Conservation (phyloP, 2,113 vertebrate genomes). For the Grammomys surdaster region DNA sequence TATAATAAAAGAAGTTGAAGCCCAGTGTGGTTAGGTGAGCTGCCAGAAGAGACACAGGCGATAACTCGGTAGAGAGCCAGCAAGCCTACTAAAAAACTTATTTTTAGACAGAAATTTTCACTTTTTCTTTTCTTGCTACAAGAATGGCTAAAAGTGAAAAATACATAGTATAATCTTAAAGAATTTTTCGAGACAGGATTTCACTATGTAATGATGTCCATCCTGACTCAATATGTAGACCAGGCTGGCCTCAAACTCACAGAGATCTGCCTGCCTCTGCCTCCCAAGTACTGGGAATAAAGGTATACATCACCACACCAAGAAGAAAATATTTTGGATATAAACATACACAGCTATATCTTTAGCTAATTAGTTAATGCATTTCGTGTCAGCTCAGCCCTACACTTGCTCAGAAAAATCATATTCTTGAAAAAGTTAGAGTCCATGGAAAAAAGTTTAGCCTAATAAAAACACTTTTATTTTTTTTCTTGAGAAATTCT, state of each 20-base stretch:
- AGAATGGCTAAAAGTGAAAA: constrained; percentile 8
- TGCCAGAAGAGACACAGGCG: not conserved
- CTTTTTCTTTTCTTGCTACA: constrained; percentile 8
- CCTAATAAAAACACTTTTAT: not conserved
- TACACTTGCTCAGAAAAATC: not conserved
- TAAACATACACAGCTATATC: not conserved
- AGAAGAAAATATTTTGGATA: not conserved
- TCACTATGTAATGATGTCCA: not conserved
- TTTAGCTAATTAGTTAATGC: not conserved
- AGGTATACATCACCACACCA: not conserved
- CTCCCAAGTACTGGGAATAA: not conserved
- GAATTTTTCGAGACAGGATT: not conserved
- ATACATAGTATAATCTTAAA: not conserved
- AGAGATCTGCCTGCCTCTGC: not conserved
- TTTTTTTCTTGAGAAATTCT: constrained; percentile 12
- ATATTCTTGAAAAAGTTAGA: not conserved
- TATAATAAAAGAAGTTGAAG: constrained; percentile 27
- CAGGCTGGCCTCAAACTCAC: not conserved
- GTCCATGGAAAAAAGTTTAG: constrained; percentile 1
- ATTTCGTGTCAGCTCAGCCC: not conserved
- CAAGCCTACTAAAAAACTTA: not conserved
- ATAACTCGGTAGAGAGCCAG: not conserved
- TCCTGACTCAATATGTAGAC: not conserved
- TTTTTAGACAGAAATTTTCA: constrained; percentile 38
- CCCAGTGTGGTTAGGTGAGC: not conserved